phyloP scores from a whole-genome alignment of 2,888 invertebrate genomes.

The Heliconius ethilla region DNA sequence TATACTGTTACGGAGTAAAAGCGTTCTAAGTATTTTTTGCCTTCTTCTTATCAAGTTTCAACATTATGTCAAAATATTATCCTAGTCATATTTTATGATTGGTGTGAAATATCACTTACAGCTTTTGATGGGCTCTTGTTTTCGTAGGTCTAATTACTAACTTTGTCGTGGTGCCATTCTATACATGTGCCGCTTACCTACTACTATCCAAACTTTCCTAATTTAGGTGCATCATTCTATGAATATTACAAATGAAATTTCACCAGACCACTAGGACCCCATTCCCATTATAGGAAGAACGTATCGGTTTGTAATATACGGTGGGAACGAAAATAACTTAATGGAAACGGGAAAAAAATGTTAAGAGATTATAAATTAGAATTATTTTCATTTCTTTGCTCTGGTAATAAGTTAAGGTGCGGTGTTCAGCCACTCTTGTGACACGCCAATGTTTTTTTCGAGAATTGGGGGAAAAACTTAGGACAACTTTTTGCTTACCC shows the following conservation, averaged over 20 bases:
- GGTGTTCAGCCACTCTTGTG: no score
- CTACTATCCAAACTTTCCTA: not conserved
- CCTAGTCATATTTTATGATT: slow-evolving; percentile 18
- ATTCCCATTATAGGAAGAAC: not conserved
- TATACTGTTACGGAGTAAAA: not conserved
- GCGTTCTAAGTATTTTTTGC: not conserved
- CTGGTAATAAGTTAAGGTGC: no score
- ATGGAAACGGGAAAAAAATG: no score
- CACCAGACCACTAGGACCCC: no score
- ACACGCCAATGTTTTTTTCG: no score
- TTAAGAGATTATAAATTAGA: not conserved
- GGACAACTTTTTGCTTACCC: not conserved
- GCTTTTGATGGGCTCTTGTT: not conserved
- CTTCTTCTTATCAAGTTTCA: slow-evolving; percentile 11
- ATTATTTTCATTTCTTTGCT: not conserved
- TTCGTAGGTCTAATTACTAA: slow-evolving; percentile 5
- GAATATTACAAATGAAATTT: no score
- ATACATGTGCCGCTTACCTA: not conserved
- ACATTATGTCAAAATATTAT: slow-evolving; percentile 13
- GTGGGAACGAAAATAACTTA: no score
- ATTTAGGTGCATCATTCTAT: not conserved
- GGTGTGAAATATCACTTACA: slow-evolving; percentile 4
- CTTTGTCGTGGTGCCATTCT: not conserved
- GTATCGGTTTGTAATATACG: not conserved
- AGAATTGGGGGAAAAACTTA: no score